phyloP scores from a whole-genome alignment of 2,888 invertebrate genomes.

The Leuctra nigra region DNA sequence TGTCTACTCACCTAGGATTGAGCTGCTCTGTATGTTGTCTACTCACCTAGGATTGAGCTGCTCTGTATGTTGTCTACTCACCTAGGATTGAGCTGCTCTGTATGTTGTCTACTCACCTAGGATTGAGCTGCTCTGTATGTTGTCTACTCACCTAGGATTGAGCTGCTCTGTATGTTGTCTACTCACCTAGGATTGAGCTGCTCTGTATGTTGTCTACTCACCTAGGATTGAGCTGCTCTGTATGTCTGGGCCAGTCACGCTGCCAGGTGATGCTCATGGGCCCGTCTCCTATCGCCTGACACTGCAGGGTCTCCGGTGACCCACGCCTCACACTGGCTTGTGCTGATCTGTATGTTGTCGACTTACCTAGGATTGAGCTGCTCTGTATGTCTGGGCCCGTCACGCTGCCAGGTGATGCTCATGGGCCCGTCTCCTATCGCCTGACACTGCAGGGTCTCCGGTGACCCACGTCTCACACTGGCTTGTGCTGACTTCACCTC shows the following conservation, averaged over 20 bases:
- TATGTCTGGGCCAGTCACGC: constrained; percentile 30
- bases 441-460: constrained; percentile 35
- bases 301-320: constrained; percentile 34
- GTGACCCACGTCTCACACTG: constrained; percentile 33
- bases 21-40: too few species aligned
- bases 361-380: constrained; percentile 25
- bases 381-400: constrained; percentile 30
- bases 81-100: too few species aligned
- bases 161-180: too few species aligned
- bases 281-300: constrained; percentile 34
- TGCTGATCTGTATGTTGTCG: constrained; percentile 34
- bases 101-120: too few species aligned
- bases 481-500: constrained; percentile 33
- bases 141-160: too few species aligned
- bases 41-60: too few species aligned
- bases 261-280: constrained; percentile 35
- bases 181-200: too few species aligned
- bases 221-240: constrained; percentile 25
- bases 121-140: too few species aligned
- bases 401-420: constrained; percentile 33
- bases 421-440: constrained; percentile 35
- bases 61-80: too few species aligned
- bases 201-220: too few species aligned
- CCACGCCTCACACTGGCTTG: constrained; percentile 34
- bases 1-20: too few species aligned